Percentiles rank a stretch among this genome's conserved stretches.
These are phyloP conservation scores for Halcyon malimbica DNA, from an alignment of 2,113 vertebrate species.

Conservation along the genomic window DNA sequence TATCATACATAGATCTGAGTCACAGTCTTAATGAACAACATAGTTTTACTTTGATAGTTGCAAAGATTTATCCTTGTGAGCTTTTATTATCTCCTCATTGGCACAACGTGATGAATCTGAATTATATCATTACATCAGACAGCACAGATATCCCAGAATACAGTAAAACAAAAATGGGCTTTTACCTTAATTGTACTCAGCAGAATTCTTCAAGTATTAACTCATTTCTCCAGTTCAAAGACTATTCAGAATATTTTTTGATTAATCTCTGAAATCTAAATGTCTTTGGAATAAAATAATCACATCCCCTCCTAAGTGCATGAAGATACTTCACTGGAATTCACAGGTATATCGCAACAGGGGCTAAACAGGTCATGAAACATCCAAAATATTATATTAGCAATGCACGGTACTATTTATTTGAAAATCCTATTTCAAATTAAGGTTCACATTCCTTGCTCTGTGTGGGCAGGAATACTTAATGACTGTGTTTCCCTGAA, in stretches of 20 bases:
- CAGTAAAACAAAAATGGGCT: constrained; percentile 25
- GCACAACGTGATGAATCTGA: neutral
- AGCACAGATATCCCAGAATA: constrained; percentile 14
- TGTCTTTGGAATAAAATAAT: neutral
- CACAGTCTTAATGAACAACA: neutral
- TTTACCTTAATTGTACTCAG: constrained; percentile 42
- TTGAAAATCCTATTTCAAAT: constrained; percentile 51
- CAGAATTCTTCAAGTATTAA: constrained; percentile 9
- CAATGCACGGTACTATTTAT: constrained; percentile 15
- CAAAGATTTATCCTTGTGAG: neutral
- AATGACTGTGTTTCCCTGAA: constrained; percentile 49
- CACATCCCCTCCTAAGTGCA: neutral
- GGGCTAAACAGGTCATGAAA: constrained; percentile 19
- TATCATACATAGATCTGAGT: neutral
- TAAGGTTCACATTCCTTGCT: constrained; percentile 1
- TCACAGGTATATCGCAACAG: neutral
- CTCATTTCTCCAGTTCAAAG: constrained; percentile 6
- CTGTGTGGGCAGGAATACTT: constrained; percentile 56
- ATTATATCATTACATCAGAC: neutral
- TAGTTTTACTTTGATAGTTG: neutral
- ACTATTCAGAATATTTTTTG: neutral
- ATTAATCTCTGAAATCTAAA: constrained; percentile 24
- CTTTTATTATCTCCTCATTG: constrained; percentile 6
- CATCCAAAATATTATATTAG: constrained; percentile 5
- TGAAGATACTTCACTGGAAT: neutral